Conservation (phyloP, 1,140 invertebrate genomes). For the Lethrus apterus region DNA sequence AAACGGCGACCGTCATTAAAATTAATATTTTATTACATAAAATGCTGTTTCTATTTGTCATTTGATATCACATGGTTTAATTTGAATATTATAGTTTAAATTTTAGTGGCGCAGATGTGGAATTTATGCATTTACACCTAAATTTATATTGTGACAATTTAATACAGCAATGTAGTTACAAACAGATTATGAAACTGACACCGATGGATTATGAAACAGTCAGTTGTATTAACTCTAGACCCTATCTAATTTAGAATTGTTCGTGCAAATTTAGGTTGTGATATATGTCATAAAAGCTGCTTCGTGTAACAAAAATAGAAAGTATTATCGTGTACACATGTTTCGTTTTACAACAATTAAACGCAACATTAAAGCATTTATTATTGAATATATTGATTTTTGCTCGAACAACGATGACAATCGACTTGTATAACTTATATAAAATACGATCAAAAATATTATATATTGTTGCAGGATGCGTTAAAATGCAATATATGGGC, state of each 20-base stretch:
- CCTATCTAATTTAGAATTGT: conserved; percentile 1
- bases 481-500: too few species aligned
- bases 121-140: conserved; percentile 12
- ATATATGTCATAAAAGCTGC: background rate
- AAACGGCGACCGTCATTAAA: too few species aligned
- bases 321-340: background rate
- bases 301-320: background rate
- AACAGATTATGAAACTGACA: conserved; percentile 29
- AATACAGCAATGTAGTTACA: conserved; percentile 24
- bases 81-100: background rate
- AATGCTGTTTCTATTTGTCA: too few species aligned
- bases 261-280: background rate
- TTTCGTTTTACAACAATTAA: too few species aligned
- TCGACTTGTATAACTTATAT: too few species aligned
- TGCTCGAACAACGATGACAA: too few species aligned
- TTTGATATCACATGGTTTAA: too few species aligned
- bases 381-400: too few species aligned
- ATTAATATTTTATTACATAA: too few species aligned
- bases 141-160: conserved; percentile 29
- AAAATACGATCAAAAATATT: too few species aligned
- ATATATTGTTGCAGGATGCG: too few species aligned
- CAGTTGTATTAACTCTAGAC: conserved; percentile 4
- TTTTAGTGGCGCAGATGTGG: conserved; percentile 6
- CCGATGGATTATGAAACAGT: conserved; percentile 22
- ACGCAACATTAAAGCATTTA: too few species aligned